A percentile compares a stretch with the other conserved stretches of the same genome.
Evolutionary conservation across 2,797 vertebrate genomes (phyloP).

Genomic region (Choloepus didactylus): DNA sequence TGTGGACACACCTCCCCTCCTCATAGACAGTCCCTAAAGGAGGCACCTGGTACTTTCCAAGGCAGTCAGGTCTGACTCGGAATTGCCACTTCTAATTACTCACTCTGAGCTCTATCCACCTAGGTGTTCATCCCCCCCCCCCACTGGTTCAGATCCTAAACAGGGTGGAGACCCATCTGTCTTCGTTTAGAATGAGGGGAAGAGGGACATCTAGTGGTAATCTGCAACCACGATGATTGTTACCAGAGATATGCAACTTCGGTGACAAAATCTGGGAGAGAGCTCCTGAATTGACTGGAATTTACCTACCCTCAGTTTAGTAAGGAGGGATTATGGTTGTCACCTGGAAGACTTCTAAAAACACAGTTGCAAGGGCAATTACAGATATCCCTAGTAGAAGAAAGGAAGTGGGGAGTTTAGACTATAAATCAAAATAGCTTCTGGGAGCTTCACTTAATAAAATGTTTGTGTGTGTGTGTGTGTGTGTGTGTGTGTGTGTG

Average conservation of each 20-base stretch:
- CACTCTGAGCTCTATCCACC: not conserved
- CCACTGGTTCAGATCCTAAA: not conserved
- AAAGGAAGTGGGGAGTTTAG: not conserved
- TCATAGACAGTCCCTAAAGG: not conserved
- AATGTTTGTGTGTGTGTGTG: not conserved
- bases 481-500: not conserved
- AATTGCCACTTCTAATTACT: not conserved
- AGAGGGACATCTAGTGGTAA: slow-evolving; percentile 13
- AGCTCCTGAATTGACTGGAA: not conserved
- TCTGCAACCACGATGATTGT: not conserved
- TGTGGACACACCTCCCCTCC: not conserved
- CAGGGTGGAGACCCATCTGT: not conserved
- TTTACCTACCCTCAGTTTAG: not conserved
- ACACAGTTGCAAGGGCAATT: not conserved
- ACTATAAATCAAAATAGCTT: slow-evolving; percentile 3
- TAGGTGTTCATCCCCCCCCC: not conserved
- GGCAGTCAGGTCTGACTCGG: not conserved
- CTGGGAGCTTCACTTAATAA: not conserved
- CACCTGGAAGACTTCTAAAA: not conserved
- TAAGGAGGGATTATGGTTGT: not conserved
- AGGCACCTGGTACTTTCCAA: not conserved
- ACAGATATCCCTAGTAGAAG: not conserved
- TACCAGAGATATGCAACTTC: not conserved
- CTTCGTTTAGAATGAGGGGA: not conserved
- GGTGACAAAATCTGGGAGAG: not conserved